Conservation (phyloP, 2,797 vertebrate genomes). For the Tinamus major region DNA sequence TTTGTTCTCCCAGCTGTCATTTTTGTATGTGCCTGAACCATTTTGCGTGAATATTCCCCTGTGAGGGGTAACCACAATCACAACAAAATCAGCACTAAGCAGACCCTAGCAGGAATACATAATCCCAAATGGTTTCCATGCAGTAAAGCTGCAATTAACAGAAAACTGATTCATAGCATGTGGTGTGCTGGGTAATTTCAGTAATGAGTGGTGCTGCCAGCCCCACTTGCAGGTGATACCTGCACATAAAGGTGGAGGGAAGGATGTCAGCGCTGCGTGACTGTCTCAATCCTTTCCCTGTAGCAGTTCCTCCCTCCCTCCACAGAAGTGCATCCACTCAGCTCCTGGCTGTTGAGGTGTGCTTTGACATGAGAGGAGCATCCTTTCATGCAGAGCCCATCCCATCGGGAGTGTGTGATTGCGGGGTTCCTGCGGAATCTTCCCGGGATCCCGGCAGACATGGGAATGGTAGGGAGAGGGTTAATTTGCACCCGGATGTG, state of each 20-base stretch:
- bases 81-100: background rate
- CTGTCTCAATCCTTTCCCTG: background rate
- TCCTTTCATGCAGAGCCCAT: background rate
- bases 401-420: background rate
- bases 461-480: background rate
- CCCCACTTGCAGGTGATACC: accelerated
- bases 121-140: background rate
- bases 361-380: background rate
- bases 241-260: background rate
- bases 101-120: background rate
- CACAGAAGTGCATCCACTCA: background rate
- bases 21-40: background rate
- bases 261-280: accelerated
- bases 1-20: background rate
- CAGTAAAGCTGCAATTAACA: background rate
- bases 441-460: background rate
- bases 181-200: background rate
- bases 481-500: slow-evolving; percentile 19
- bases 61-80: background rate
- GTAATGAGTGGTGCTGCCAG: background rate
- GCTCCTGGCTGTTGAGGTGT: background rate
- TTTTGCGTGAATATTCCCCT: background rate
- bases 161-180: background rate
- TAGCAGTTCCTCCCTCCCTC: background rate
- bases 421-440: background rate